Conservation (phyloP, 2,797 vertebrate species). For the Chlorospingus semifuscus region DNA sequence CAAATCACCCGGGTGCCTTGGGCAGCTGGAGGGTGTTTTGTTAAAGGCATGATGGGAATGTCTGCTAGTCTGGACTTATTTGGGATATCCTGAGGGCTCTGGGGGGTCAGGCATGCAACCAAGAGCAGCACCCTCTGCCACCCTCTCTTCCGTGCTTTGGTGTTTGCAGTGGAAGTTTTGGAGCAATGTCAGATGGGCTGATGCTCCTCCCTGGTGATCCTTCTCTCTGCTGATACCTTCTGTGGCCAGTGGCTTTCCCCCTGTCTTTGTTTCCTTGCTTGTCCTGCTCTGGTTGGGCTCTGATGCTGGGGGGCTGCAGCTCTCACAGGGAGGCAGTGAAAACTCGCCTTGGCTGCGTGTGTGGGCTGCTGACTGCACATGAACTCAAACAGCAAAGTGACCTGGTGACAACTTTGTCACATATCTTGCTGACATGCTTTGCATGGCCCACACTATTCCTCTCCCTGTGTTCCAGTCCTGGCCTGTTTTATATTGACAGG, state of each 20-base stretch:
- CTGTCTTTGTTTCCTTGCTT: not conserved
- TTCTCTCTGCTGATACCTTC: not conserved
- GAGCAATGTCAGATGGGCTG: not conserved
- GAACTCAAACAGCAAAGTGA: not conserved
- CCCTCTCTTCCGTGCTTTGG: not conserved
- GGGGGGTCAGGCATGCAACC: not conserved
- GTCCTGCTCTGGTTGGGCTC: not conserved
- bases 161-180: not conserved
- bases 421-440: not conserved
- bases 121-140: not conserved
- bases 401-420: fast-evolving
- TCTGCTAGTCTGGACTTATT: not conserved
- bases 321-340: not conserved
- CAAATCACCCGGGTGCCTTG: not conserved
- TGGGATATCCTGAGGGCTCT: not conserved
- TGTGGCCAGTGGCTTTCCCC: not conserved
- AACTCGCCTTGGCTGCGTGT: fast-evolving
- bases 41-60: not conserved
- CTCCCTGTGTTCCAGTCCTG: not conserved
- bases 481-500: not conserved
- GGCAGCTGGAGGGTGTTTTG: not conserved
- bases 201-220: not conserved
- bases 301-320: not conserved
- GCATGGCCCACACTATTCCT: not conserved
- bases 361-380: not conserved